A percentile compares a stretch with the other conserved stretches of the same genome.
Evolutionary conservation across 2,888 invertebrate genomes (phyloP).

Genomic region (Acanthosepion lycidas): DNA sequence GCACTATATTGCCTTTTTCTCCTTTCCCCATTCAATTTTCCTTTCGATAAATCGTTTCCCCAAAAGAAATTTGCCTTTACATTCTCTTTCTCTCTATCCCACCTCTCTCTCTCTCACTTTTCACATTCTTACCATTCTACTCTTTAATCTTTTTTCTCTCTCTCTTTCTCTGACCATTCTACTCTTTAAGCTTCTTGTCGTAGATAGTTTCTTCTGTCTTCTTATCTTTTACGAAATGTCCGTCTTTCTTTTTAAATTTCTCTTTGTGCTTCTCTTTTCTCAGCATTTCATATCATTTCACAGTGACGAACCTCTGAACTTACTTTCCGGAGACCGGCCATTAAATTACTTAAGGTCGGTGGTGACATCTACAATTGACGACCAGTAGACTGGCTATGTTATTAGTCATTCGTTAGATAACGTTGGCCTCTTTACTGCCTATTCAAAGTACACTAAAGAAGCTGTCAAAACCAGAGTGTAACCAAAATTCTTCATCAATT

Average conservation of each 20-base stretch:
- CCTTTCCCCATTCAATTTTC: no score
- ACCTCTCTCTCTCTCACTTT: not conserved
- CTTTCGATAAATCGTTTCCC: no score
- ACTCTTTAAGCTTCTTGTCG: not conserved
- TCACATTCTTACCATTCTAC: no score
- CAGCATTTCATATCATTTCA: not conserved
- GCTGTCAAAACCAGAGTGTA: slow-evolving; percentile 11
- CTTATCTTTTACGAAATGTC: not conserved
- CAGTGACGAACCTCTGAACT: slow-evolving; percentile 5
- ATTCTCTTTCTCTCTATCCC: no score
- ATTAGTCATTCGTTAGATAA: slow-evolving; percentile 1
- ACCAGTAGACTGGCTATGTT: not conserved
- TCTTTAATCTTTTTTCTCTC: not conserved
- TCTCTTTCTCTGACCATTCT: not conserved
- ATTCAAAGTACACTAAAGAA: not conserved
- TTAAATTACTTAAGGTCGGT: not conserved
- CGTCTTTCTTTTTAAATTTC: not conserved
- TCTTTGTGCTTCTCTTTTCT: not conserved
- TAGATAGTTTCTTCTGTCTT: not conserved
- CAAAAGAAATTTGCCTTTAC: no score
- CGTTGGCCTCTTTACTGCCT: not conserved
- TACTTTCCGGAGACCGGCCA: slow-evolving; percentile 33
- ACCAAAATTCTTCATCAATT: not conserved
- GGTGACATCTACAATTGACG: not conserved
- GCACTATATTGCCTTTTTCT: no score